Evolutionary conservation across 2,797 vertebrate species (phyloP), one percentile per base, ranked within the genome.

Genomic region (Acropternis orthonyx): DNA sequence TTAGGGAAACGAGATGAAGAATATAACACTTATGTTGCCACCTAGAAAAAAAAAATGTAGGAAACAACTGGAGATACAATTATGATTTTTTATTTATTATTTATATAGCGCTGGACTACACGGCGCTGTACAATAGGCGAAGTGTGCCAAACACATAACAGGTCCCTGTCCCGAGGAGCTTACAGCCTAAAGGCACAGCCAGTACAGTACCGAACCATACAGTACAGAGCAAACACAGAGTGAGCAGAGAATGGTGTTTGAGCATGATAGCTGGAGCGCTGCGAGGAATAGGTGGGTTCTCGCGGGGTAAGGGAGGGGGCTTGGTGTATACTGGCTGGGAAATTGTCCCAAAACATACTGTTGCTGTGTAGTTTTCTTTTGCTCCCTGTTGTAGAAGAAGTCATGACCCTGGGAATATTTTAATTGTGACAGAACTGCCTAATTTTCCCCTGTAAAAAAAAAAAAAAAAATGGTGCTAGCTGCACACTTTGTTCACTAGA

Each of bases 261-360:
- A 88, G 90, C 95, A 92, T 94, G 93, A 21, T 96, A 96, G 96
- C 95, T 96, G 96, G 92, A 97, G 93, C 88, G 65, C 96, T 96
- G 81, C 95, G 8, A 96, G 92, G 94, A 97, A 96, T 97, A 96
- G 96, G 96, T 97, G 96, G 95, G 96, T 96, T 81, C 93, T 96
- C 4, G 18, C 55, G 32, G 68, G 54, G 62, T 3, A 1, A 92
- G 92, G 96, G 96, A 76, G 48, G 92, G 95, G 95, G 91, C 82
- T 96, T 94, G 95, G 79, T 4, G 4, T 82, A 34, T 1, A 7
- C 86, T 95, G 89, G 65, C 73, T 76, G 94, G 93, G 92, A 84
- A 94, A 43, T 65, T 85, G 1, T 73, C 83, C 77, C 92, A 77
- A 79, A 49, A 19, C 48, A 2, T 48, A 9, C 36, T 86, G 12